Evolutionary conservation across 1,140 invertebrate genomes (phyloP), one percentile per base, ranked within the genome.

Genomic region (Pseudobourletiella spinata): DNA sequence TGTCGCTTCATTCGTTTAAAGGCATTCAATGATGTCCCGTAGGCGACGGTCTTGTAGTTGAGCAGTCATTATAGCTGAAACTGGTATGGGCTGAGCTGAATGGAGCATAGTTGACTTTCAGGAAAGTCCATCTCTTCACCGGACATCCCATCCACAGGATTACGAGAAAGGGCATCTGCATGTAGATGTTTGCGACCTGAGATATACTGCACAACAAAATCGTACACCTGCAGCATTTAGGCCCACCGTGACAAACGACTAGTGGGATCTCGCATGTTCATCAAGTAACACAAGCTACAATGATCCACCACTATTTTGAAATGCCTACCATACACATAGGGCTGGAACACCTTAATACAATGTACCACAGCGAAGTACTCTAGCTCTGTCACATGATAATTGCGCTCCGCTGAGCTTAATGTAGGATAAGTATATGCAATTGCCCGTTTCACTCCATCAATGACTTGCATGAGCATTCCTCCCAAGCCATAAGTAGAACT

Each of bases 401-500:
- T 57, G 8, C 22, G 29, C 29, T 57, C 73, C 4, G 66, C 15
- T 44, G 63, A 28, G 25, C 61, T 72, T 14, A 75, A 48, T 4
- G 66, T 67, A 8, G 72, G 35, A 30, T 60, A 69, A 1, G 68
- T 66, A 55, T 65, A 75, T 16, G 70, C 68, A 42, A 75, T 67
- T 1, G 74, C 71, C 54, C 32, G 28, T 43, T 73, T 68, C 14
- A 52, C 46, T 26, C 64, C 66, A 1, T 59, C 59, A 6, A 67
- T 43, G 24, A 69, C 71, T 68, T 77, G 75, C 1, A 59, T 71
- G 11, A 76, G 39, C 1, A 73, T 62, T 0, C 70, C 71, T 1
- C 70, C 73, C n/a, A n/a, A n/a, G 42, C 75, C 66, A 1, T 70
- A 72, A 25, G 58, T 60, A 28, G 68, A 61, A n/a, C 58, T 66